Percentiles rank a stretch among this genome's conserved stretches.
Evolutionary conservation across 37 sponge, comb jelly and placozoan genomes (phyloP).

Genomic region (Chondrosia reniformis): DNA sequence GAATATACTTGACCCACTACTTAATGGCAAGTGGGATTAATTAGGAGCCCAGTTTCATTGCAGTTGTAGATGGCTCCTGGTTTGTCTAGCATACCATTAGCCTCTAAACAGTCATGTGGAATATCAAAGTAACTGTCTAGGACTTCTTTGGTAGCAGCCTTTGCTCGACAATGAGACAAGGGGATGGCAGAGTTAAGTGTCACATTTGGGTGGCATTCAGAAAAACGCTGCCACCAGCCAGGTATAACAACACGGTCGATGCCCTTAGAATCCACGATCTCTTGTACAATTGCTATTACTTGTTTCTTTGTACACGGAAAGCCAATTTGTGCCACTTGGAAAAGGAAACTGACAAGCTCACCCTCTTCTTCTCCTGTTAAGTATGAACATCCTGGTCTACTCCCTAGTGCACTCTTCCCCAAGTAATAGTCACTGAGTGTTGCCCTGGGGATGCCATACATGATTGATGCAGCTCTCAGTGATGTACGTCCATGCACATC

Average conservation of each 20-base stretch:
- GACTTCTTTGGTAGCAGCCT: constrained; percentile 23
- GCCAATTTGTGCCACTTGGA: background rate
- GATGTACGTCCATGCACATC: background rate
- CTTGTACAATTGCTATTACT: constrained; percentile 6
- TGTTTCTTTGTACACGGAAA: constrained; percentile 9
- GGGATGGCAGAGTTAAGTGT: constrained; percentile 13
- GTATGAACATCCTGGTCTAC: too few relatives aligned
- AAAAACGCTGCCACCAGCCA: constrained; percentile 40
- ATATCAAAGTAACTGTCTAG: constrained; percentile 31
- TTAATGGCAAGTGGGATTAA: constrained; percentile 20
- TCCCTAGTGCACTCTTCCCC: constrained; percentile 2
- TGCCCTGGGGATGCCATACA: background rate
- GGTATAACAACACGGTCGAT: background rate
- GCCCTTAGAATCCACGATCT: constrained; percentile 9
- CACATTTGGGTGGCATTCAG: constrained; percentile 22
- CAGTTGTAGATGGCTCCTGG: constrained; percentile 33
- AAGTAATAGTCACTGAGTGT: constrained; percentile 1
- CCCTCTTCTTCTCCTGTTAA: background rate
- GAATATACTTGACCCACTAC: background rate
- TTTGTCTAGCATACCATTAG: constrained; percentile 27
- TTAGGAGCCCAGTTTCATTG: constrained; percentile 49
- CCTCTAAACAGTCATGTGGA: constrained; percentile 23
- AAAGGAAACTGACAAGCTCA: background rate
- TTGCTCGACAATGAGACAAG: constrained; percentile 26
- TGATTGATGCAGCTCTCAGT: background rate